Base-by-base conservation (phyloP, 1,140 invertebrate species). In the Oedothorax gibbosus region DNA sequence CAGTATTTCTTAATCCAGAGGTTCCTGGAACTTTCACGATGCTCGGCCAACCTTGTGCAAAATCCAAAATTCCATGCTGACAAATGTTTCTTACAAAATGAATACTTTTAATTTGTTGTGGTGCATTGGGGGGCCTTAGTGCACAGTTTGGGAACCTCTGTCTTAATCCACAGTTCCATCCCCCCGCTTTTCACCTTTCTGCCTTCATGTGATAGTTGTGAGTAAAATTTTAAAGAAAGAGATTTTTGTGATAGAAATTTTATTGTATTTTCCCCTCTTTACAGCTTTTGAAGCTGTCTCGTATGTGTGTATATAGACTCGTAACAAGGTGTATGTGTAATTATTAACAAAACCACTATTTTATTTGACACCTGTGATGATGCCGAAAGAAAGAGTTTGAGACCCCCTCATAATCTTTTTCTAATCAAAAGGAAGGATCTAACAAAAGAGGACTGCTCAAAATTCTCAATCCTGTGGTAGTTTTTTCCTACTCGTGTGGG, bases 351-450 rank as follows among this genome's bases (percentile, higher is more conserved):
- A 49, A 51, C 15, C 11, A 8, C 11, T 53, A 51, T 51, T 15
- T 57, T 18, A 75, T 15, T 77, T 35, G 54, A 20, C 49, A 64
- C 35, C n/a, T 15, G 35, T 14, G 64, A 35, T 54, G 62, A 50
- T 49, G 54, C 10, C 54, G 50, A 60, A 71, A 56, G 69, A 65
- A 68, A 56, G 72, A 84, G 81, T 84, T 84, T 84, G 81, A 84
- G 81, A 84, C 81, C 81, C 72, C 15, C 68, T 73, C 53, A 35
- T 35, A 35, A 18, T 51, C 51, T 71, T 68, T 79, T 84, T 72
- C 60, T 73, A 84, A 84, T 84, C 81, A 81, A 84, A 84, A 84
- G 62, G 81, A 60, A 75, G 18, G 51, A 75, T 84, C 71, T 84
- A 75, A 71, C 81, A 73, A 76, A 57, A 79, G 56, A 71, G 65